Percentiles rank a stretch among this genome's conserved stretches.
phyloP scores from a whole-genome alignment of 2,113 vertebrate species.

The Paratilapia polleni region DNA sequence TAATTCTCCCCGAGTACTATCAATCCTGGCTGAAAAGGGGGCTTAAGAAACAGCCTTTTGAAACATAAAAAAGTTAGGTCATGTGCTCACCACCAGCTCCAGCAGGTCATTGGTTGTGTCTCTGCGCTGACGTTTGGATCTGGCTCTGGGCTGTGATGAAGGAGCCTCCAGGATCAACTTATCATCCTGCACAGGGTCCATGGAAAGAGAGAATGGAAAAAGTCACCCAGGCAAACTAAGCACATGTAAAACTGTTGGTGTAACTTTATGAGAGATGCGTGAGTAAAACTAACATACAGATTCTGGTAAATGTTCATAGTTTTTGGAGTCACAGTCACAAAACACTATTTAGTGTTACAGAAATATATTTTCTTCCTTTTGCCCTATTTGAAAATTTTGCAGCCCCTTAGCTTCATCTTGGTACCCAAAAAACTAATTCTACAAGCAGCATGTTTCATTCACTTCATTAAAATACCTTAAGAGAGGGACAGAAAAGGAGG shows the following conservation, averaged over 20 bases:
- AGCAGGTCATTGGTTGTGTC: slow-evolving; percentile 87
- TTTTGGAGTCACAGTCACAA: background rate
- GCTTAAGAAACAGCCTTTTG: no score
- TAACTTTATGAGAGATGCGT: background rate
- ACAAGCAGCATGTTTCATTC: background rate
- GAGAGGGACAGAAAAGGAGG: background rate
- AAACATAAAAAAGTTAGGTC: background rate
- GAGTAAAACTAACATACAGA: background rate
- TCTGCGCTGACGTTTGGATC: slow-evolving; percentile 85
- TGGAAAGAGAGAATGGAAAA: background rate
- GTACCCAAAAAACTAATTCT: background rate
- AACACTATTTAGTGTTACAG: background rate
- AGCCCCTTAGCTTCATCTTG: background rate
- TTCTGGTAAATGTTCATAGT: background rate
- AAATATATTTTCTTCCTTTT: background rate
- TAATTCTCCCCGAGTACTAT: background rate
- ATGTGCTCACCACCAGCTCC: slow-evolving; percentile 86
- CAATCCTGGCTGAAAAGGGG: background rate
- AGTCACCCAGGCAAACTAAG: background rate
- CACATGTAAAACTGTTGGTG: background rate
- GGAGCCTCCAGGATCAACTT: slow-evolving; percentile 92
- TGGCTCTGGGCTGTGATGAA: slow-evolving; percentile 81
- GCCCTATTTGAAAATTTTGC: background rate
- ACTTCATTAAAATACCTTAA: background rate
- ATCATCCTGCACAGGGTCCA: slow-evolving; percentile 74